Conservation (phyloP, 2,113 vertebrate genomes). For the Ailurus styani region DNA sequence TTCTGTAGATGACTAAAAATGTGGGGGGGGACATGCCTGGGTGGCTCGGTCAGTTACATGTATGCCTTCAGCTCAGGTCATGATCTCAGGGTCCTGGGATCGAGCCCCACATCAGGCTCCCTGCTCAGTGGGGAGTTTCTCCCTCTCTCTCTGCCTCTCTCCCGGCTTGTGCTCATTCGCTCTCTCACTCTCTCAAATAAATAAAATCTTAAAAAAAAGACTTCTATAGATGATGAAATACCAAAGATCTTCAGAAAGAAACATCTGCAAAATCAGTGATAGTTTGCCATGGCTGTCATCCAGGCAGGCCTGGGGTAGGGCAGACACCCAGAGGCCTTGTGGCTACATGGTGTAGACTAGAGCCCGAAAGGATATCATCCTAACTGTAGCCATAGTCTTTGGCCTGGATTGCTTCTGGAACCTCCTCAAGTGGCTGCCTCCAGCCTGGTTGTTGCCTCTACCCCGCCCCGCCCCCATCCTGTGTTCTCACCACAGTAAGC, state of each 20-base stretch:
- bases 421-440: not conserved
- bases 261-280: not conserved
- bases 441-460: not conserved
- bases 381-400: not conserved
- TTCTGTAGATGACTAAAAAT: not conserved
- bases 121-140: not conserved
- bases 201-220: not conserved
- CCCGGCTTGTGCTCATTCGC: not conserved
- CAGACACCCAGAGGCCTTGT: not conserved
- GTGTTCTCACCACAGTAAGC: not conserved
- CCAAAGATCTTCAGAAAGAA: not conserved
- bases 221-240: not conserved
- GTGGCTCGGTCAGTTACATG: not conserved
- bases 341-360: not conserved
- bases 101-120: not conserved
- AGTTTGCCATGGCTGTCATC: not conserved
- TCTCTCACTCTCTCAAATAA: not conserved
- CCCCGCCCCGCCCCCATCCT: not conserved
- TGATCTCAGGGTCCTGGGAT: not conserved
- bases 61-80: not conserved
- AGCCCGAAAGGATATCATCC: not conserved
- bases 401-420: not conserved
- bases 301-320: not conserved
- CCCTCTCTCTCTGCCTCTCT: too few relatives aligned
- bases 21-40: not conserved